These are phyloP conservation scores for Agonopterix arenella DNA, from an alignment of 2,888 invertebrate genomes.

Conservation along the genomic window DNA sequence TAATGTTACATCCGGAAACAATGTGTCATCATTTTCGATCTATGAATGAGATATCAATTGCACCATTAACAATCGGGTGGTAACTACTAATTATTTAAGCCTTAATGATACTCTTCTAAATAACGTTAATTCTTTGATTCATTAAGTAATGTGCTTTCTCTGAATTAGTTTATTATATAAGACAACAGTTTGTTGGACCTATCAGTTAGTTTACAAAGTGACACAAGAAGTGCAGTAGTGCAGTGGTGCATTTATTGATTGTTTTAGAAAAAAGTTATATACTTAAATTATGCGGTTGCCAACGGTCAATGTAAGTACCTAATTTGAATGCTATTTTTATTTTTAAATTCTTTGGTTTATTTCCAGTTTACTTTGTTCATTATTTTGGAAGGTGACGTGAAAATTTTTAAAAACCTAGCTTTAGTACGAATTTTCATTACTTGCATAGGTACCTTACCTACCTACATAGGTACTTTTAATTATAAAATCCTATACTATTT, in stretches of 20 bases:
- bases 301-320: constrained; percentile 17
- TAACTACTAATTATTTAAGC: neutral
- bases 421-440: too few relatives aligned
- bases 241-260: neutral
- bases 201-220: constrained; percentile 2
- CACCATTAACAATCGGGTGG: too few relatives aligned
- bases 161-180: constrained; percentile 7
- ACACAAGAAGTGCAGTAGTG: neutral
- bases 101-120: neutral
- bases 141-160: neutral
- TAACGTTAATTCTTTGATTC: neutral
- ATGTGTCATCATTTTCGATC: neutral
- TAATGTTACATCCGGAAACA: neutral
- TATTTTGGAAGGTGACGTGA: too few relatives aligned
- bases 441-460: too few relatives aligned
- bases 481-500: too few relatives aligned
- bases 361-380: too few relatives aligned
- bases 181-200: neutral
- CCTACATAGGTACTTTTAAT: too few relatives aligned
- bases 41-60: neutral
- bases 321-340: neutral
- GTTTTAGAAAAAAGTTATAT: neutral
- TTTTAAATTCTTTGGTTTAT: neutral
- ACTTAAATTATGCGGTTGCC: constrained; percentile 17
- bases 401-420: too few relatives aligned